phyloP scores from a whole-genome alignment of 2,797 vertebrate species.

The Percopsis omiscomaycus region DNA sequence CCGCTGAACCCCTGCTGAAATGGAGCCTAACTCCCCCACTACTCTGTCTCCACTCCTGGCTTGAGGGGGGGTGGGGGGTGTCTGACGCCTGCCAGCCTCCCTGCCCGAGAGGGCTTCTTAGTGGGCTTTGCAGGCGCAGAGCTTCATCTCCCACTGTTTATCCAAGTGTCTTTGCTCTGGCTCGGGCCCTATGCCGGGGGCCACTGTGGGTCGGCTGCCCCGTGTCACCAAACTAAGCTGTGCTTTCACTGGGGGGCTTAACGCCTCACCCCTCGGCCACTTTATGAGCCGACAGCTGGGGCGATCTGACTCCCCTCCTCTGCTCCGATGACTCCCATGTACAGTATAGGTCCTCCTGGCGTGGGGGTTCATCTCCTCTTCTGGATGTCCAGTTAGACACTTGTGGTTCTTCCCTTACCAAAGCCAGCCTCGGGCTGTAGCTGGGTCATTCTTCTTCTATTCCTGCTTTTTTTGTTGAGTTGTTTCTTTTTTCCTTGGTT shows the following conservation, averaged over 20 bases:
- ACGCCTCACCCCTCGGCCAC: constrained; percentile 71
- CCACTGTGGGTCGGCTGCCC: constrained; percentile 70
- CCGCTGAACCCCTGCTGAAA: neutral
- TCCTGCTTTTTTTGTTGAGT: neutral
- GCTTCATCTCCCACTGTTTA: constrained; percentile 72
- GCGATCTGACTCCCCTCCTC: constrained; percentile 44
- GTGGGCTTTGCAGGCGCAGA: constrained; percentile 59
- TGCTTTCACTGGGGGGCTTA: constrained; percentile 81
- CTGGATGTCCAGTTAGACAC: too few species aligned
- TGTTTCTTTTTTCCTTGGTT: too few species aligned
- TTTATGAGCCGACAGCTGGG: constrained; percentile 79
- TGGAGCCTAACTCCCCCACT: constrained; percentile 52
- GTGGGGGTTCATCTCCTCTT: too few species aligned
- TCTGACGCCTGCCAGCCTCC: constrained; percentile 39
- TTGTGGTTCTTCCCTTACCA: too few species aligned
- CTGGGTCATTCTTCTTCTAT: too few species aligned
- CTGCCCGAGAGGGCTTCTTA: constrained; percentile 22
- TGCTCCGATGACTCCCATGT: constrained; percentile 10
- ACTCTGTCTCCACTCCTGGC: constrained; percentile 61
- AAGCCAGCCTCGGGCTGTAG: too few species aligned
- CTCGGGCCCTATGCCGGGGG: constrained; percentile 57
- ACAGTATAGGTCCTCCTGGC: too few species aligned
- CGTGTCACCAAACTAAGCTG: constrained; percentile 77
- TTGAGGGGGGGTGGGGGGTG: constrained; percentile 30
- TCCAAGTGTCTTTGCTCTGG: constrained; percentile 79